Conservation (phyloP, 2,888 invertebrate genomes). For the Halictus quadricinctus region DNA sequence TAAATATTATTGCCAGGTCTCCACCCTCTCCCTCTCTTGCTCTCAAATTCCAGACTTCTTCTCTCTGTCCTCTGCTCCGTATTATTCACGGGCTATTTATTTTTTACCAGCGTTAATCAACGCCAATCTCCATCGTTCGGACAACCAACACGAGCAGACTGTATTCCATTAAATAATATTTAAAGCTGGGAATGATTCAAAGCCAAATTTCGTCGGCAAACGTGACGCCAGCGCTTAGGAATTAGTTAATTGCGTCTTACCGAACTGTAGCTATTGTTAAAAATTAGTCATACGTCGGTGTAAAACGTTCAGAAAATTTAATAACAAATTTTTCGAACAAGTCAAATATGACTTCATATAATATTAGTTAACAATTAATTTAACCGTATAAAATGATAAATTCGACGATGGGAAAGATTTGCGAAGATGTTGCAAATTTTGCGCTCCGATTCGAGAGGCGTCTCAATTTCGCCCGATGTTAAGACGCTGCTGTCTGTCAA, state of each 20-base stretch:
- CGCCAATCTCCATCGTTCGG: background rate
- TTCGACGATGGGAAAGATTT: too few relatives aligned
- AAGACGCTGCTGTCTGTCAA: constrained; percentile 53
- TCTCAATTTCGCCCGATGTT: constrained; percentile 43
- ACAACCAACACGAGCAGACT: constrained; percentile 4
- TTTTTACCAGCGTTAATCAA: constrained; percentile 48
- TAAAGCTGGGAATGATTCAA: background rate
- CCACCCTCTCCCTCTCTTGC: constrained; percentile 25
- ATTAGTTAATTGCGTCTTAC: background rate
- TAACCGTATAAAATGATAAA: too few relatives aligned
- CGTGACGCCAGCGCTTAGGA: background rate
- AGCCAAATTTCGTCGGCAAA: background rate
- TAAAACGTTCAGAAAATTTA: too few relatives aligned
- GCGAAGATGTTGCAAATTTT: background rate
- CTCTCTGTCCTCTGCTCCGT: constrained; percentile 39
- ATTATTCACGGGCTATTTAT: constrained; percentile 49
- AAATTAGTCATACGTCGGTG: background rate
- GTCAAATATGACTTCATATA: background rate
- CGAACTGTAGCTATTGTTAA: background rate
- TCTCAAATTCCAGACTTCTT: constrained; percentile 53
- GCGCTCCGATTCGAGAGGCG: constrained; percentile 15
- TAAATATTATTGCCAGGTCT: constrained; percentile 65
- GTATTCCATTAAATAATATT: constrained; percentile 30
- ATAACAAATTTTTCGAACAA: background rate
- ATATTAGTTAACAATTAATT: background rate